phyloP scores from a whole-genome alignment of 2,113 vertebrate species.

The Ptilorrhoa leucosticta region DNA sequence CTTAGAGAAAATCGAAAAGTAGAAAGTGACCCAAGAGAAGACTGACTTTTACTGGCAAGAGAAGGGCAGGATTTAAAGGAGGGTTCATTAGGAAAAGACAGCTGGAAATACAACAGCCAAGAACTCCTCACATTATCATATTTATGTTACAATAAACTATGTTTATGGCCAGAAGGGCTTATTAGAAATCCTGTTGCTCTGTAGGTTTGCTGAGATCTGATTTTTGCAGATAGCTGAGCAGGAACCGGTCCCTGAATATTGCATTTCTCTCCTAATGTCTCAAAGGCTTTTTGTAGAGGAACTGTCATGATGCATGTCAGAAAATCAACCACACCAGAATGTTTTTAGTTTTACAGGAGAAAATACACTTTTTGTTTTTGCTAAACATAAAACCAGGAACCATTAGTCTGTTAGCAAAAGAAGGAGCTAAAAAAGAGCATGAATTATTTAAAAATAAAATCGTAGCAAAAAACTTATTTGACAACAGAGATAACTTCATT shows the following conservation, averaged over 20 bases:
- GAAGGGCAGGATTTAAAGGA: neutral
- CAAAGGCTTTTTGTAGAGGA: neutral
- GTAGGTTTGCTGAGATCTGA: neutral
- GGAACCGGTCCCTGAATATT: neutral
- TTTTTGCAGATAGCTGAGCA: neutral
- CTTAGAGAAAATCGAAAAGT: neutral
- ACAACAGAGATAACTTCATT: neutral
- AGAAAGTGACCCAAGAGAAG: neutral
- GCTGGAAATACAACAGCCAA: neutral
- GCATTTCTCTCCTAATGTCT: neutral
- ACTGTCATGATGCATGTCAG: neutral
- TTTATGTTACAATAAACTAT: conserved; percentile 12
- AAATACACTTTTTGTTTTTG: neutral
- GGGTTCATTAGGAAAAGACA: neutral
- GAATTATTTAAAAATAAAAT: conserved; percentile 17
- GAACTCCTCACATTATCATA: conserved; percentile 1
- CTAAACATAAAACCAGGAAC: neutral
- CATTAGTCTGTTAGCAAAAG: neutral
- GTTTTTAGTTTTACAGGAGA: neutral
- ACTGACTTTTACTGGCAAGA: neutral
- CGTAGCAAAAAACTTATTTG: neutral
- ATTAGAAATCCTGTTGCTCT: neutral
- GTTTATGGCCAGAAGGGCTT: conserved; percentile 12
- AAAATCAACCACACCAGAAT: neutral
- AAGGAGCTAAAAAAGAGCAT: neutral